Conservation (phyloP, 2,888 invertebrate species). For the Isotomurus palustris region DNA sequence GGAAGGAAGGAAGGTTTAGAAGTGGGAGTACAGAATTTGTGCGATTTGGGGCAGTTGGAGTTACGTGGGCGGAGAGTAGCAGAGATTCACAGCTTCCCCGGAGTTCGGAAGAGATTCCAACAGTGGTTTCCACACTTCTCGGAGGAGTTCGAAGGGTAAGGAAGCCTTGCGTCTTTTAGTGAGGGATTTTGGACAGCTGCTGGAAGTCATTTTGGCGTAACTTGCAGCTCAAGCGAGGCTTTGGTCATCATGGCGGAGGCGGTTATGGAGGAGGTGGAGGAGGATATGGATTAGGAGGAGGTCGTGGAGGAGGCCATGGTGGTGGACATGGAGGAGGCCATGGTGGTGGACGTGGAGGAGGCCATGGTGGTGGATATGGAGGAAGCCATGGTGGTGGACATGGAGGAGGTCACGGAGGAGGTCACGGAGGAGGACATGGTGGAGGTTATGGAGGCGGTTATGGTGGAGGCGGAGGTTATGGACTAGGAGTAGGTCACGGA, state of each 20-base stretch:
- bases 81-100: neutral
- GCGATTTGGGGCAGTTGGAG: too few relatives aligned
- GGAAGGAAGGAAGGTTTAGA: too few relatives aligned
- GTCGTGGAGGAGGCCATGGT: neutral
- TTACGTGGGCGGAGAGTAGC: neutral
- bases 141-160: too few relatives aligned
- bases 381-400: neutral
- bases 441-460: neutral
- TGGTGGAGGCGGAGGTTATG: neutral
- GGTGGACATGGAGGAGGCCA: too few relatives aligned
- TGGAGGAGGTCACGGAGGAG: neutral
- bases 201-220: neutral
- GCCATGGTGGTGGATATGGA: neutral
- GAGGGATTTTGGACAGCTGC: neutral
- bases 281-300: neutral
- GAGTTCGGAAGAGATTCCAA: neutral
- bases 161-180: too few relatives aligned
- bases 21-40: too few relatives aligned
- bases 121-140: neutral
- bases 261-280: conserved; percentile 1
- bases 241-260: conserved; percentile 11
- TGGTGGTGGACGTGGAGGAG: too few relatives aligned
- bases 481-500: neutral
- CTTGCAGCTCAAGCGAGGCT: conserved; percentile 26
- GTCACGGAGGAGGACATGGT: conserved; percentile 2